phyloP scores from a whole-genome alignment of 2,113 vertebrate genomes.

The Megaceryle maxima region DNA sequence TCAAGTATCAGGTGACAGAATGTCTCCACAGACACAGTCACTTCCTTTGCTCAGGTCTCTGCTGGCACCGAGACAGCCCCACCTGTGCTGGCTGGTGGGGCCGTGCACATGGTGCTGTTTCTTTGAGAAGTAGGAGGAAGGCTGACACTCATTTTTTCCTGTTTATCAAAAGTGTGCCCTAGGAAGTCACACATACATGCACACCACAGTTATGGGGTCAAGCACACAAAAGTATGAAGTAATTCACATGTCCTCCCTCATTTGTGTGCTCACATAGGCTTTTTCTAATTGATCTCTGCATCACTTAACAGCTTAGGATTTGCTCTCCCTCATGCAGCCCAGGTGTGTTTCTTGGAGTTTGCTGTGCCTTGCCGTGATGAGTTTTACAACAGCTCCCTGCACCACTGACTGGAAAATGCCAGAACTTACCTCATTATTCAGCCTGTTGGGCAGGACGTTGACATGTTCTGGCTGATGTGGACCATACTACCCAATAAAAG shows the following conservation, averaged over 20 bases:
- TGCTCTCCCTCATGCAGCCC: background rate
- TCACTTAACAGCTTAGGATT: background rate
- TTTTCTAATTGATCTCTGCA: background rate
- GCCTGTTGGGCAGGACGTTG: background rate
- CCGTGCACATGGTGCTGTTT: accelerated
- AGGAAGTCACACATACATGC: background rate
- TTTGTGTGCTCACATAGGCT: background rate
- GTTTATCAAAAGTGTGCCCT: background rate
- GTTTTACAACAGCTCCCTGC: background rate
- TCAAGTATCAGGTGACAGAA: background rate
- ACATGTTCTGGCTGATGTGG: background rate
- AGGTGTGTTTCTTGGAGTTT: background rate
- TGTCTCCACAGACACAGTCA: accelerated
- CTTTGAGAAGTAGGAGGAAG: background rate
- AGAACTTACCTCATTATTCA: background rate
- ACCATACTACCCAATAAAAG: background rate
- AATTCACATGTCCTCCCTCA: background rate
- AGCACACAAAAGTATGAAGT: background rate
- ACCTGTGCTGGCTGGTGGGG: background rate
- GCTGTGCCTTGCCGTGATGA: accelerated
- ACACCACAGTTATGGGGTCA: background rate
- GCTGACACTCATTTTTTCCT: background rate
- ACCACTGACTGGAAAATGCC: background rate
- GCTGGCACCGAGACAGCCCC: background rate
- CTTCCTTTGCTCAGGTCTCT: background rate